Evolutionary conservation across 2,113 vertebrate species (phyloP).

Genomic region (Crotalus horridus): DNA sequence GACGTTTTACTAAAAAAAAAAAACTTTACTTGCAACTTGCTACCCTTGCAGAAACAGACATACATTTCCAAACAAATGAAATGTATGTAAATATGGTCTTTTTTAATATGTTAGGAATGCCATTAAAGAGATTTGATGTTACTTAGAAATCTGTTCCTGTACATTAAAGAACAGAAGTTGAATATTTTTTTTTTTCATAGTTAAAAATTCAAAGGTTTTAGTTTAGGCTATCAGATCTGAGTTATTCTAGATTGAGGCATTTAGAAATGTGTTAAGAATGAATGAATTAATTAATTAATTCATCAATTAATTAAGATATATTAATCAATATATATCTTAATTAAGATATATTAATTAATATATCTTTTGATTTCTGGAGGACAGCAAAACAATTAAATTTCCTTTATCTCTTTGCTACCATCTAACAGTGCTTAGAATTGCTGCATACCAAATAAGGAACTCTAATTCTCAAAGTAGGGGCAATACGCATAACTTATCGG

Average conservation of each 20-base stretch:
- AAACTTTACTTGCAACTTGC: slow-evolving; percentile 35
- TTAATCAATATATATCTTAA: too few relatives aligned
- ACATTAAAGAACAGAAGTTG: slow-evolving; percentile 57
- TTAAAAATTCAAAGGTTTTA: slow-evolving; percentile 45
- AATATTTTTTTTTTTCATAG: slow-evolving; percentile 44
- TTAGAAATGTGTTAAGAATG: background rate
- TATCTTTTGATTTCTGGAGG: background rate
- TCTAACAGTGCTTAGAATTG: background rate
- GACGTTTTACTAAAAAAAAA: slow-evolving; percentile 38
- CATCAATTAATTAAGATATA: too few relatives aligned
- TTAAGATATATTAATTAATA: too few relatives aligned
- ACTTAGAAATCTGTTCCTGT: slow-evolving; percentile 48
- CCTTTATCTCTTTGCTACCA: background rate
- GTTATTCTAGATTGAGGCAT: background rate
- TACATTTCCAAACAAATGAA: slow-evolving; percentile 30
- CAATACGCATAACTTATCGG: background rate
- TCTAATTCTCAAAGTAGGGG: background rate
- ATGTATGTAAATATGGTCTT: slow-evolving; percentile 48
- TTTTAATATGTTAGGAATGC: slow-evolving; percentile 57
- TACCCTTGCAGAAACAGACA: background rate
- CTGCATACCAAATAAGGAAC: background rate
- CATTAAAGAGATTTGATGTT: slow-evolving; percentile 23
- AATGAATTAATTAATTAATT: too few relatives aligned
- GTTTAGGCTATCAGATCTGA: background rate
- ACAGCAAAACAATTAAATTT: background rate